Evolutionary conservation across 2,113 vertebrate species (phyloP).

Genomic region (Irena cyanogastra): DNA sequence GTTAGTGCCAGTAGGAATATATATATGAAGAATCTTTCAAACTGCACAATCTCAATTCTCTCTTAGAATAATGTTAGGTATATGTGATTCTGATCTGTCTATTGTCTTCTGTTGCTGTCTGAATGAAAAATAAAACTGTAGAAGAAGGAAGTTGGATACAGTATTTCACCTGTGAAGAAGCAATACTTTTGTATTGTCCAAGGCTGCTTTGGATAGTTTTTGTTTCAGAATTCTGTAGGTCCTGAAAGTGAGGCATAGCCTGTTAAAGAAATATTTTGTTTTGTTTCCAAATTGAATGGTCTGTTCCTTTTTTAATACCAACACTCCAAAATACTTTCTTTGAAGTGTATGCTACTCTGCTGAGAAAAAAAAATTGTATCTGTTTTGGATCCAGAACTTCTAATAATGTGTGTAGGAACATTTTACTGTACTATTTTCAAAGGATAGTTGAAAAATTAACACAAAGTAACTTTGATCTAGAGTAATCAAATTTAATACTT

Average conservation of each 20-base stretch:
- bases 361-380: not conserved
- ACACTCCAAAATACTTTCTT: not conserved
- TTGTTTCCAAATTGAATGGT: not conserved
- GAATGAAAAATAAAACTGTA: not conserved
- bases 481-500: not conserved
- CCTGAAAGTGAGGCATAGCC: not conserved
- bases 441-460: not conserved
- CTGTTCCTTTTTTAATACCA: not conserved
- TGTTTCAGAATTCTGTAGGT: not conserved
- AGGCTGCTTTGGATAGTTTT: not conserved
- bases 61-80: not conserved
- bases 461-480: not conserved
- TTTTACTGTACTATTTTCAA: not conserved
- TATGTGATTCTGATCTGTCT: not conserved
- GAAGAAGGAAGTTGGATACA: not conserved
- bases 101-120: not conserved
- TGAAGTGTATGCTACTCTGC: not conserved
- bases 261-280: not conserved
- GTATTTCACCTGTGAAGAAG: not conserved
- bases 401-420: not conserved
- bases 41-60: not conserved
- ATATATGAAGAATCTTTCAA: not conserved
- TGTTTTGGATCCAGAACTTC: not conserved
- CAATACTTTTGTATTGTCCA: not conserved
- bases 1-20: not conserved